Conservation (phyloP, 2,113 vertebrate species). For the Scytalopus superciliaris region DNA sequence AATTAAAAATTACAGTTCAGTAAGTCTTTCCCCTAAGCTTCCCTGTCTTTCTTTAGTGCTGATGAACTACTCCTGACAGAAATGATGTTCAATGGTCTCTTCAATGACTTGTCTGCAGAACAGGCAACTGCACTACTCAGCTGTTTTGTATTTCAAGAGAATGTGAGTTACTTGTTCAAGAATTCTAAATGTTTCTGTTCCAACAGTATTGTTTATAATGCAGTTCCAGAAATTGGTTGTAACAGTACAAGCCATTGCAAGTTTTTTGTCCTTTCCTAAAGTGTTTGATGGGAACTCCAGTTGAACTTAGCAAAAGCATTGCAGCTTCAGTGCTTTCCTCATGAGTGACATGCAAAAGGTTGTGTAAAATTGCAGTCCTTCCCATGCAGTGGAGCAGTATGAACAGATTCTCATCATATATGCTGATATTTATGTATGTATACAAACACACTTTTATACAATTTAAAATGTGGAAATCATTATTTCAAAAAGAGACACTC, state of each 20-base stretch:
- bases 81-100: conserved; percentile 98
- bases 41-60: conserved; percentile 73
- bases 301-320: background rate
- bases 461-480: background rate
- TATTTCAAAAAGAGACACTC: background rate
- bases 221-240: background rate
- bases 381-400: background rate
- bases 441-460: background rate
- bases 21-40: background rate
- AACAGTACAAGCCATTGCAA: background rate
- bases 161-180: conserved; percentile 74
- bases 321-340: background rate
- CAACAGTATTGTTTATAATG: background rate
- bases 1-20: background rate
- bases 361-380: background rate
- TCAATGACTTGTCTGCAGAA: conserved; percentile 92
- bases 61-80: conserved; percentile 96
- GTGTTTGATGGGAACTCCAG: background rate
- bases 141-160: conserved; percentile 99
- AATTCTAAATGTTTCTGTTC: background rate
- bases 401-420: background rate
- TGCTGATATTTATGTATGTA: background rate
- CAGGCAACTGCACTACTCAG: conserved; percentile 93
- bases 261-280: background rate
- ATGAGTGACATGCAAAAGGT: background rate